Evolutionary conservation across 2,113 vertebrate species (phyloP).

Genomic region (Hyla sarda): DNA sequence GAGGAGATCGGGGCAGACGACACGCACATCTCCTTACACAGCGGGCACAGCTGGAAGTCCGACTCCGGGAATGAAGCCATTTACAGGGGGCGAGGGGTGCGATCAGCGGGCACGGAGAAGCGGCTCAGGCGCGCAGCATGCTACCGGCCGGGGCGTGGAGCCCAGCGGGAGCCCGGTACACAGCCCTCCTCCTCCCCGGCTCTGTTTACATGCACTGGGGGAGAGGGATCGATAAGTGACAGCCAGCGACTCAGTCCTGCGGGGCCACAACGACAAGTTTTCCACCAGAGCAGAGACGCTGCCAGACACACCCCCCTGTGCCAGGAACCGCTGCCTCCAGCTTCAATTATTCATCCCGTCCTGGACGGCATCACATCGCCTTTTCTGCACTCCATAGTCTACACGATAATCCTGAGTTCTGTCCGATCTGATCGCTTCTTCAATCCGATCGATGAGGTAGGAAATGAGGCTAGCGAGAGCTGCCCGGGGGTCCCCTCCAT

Average conservation of each 20-base stretch:
- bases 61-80: slow-evolving; percentile 93
- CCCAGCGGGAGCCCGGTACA: no score
- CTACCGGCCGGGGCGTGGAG: not conserved
- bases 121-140: not conserved
- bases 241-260: not conserved
- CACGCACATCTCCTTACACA: slow-evolving; percentile 92
- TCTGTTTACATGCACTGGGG: no score
- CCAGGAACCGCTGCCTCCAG: not conserved
- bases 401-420: not conserved
- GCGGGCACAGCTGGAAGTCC: slow-evolving; percentile 90
- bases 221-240: not conserved
- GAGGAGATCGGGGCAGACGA: slow-evolving; percentile 87
- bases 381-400: not conserved
- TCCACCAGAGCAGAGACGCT: not conserved
- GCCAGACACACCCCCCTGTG: slow-evolving; percentile 26
- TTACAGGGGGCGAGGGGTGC: slow-evolving; percentile 65
- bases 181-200: no score
- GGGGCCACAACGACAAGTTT: not conserved
- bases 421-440: not conserved
- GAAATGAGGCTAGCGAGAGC: no score
- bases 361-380: slow-evolving; percentile 7
- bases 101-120: not conserved
- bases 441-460: slow-evolving; percentile 1
- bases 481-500: slow-evolving; percentile 13
- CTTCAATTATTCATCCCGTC: not conserved